Evolutionary conservation across 2,113 vertebrate species (phyloP), one percentile per base, ranked within the genome.

Genomic region (Terrapene triunguis): DNA sequence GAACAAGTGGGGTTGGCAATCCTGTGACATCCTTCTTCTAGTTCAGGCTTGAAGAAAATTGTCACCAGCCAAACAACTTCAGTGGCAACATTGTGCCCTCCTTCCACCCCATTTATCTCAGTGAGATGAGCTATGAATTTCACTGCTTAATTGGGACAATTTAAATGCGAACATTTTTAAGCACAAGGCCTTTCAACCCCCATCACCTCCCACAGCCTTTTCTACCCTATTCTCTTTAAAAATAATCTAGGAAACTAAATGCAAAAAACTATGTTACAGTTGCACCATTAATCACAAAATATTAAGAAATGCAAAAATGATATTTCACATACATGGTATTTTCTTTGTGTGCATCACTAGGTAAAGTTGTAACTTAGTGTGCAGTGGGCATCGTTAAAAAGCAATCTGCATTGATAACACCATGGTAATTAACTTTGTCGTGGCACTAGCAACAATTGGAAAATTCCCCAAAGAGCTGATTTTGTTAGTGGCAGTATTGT

Each of bases 281-380:
- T 51, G 22, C 27, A 85, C 51, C 9, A 12, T 51, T 69, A n/a
- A 84, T 27, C 54, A 12, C n/a, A 89, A 86, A 86, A 59, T 0
- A 0, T 51, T 91, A 10, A 59, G 47, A 87, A 93, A 65, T 1
- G 0, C 1, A 17, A 1, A 35, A 0, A 0, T 42, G 3, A 35
- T 35, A 79, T 84, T 65, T 82, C 14, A 48, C 5, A 8, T 6
- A 4, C 12, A 10, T 0, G 22, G 2, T 7, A 11, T 0, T 24
- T 10, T 88, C 12, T 80, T 22, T 62, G 2, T 0, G 0, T 5
- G 1, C 35, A 3, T 44, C 44, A 48, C 54, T 8, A 1, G 1
- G 6, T 80, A 74, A 74, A 85, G 9, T 11, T n/a, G 32, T 69
- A 3, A 29, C 38, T 81, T 5, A 38, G 54, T 13, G 12, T 32